These are phyloP conservation scores for Tetragnatha montana DNA, from an alignment of 2,888 invertebrate species.

Conservation along the genomic window DNA sequence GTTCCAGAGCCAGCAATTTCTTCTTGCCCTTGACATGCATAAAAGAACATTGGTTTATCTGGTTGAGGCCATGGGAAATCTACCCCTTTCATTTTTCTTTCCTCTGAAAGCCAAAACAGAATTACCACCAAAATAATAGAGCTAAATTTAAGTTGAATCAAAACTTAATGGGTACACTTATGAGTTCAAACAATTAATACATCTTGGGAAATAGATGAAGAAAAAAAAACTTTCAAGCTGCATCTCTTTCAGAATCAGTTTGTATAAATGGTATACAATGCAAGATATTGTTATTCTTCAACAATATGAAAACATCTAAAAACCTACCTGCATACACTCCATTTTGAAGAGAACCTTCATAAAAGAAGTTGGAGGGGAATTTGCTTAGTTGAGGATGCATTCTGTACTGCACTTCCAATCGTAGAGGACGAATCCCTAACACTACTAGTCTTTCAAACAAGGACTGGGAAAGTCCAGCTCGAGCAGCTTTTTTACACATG, in stretches of 20 bases:
- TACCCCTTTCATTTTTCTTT: slow-evolving; percentile 89
- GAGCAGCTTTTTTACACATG: slow-evolving; percentile 99
- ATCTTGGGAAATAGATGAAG: not conserved
- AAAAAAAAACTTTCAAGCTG: not conserved
- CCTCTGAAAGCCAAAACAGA: slow-evolving; percentile 80
- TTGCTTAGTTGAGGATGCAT: slow-evolving; percentile 99
- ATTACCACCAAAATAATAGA: not conserved
- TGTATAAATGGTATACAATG: not conserved
- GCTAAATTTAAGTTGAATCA: not conserved
- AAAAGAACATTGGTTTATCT: slow-evolving; percentile 99
- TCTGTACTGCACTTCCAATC: slow-evolving; percentile 97
- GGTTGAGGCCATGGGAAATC: slow-evolving; percentile 98
- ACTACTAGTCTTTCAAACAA: slow-evolving; percentile 98
- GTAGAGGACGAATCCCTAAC: slow-evolving; percentile 95
- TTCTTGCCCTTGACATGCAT: slow-evolving; percentile 98
- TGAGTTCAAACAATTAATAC: too few relatives aligned
- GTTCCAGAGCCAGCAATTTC: slow-evolving; percentile 99
- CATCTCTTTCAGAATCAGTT: not conserved
- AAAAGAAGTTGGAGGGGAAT: slow-evolving; percentile 99
- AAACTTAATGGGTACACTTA: not conserved
- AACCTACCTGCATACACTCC: slow-evolving; percentile 90
- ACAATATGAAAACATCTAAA: not conserved
- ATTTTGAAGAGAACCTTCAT: slow-evolving; percentile 98
- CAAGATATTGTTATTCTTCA: not conserved
- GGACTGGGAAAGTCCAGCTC: slow-evolving; percentile 97